Conservation (phyloP, 1,140 invertebrate genomes). For the Xylocopa sonorina region DNA sequence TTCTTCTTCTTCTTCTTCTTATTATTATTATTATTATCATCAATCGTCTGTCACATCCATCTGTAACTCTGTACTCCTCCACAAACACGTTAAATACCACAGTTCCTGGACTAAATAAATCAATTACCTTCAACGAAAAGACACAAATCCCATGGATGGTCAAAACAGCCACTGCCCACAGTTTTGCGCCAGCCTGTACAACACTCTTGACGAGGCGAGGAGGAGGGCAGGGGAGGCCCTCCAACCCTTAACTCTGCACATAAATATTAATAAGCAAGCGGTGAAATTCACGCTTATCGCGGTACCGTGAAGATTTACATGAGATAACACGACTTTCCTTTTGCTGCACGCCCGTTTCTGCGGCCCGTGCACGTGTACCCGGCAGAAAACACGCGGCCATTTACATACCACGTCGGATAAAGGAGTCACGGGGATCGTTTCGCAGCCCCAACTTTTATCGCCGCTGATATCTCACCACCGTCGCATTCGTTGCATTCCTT, state of each 20-base stretch:
- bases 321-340: constrained; percentile 77
- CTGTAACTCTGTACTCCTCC: too few relatives aligned
- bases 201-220: too few relatives aligned
- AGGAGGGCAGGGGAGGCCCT: constrained; percentile 44
- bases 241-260: constrained; percentile 71
- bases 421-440: constrained; percentile 68
- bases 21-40: too few relatives aligned
- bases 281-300: constrained; percentile 79
- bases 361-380: constrained; percentile 44
- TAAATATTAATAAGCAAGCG: constrained; percentile 79
- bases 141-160: too few relatives aligned
- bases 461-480: constrained; percentile 59
- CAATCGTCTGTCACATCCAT: too few relatives aligned
- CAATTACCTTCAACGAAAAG: too few relatives aligned
- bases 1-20: too few relatives aligned
- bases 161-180: too few relatives aligned
- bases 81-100: too few relatives aligned
- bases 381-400: constrained; percentile 67
- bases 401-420: constrained; percentile 69
- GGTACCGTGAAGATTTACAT: constrained; percentile 78
- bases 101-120: too few relatives aligned
- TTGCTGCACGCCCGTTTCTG: constrained; percentile 54
- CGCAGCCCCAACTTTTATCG: constrained; percentile 68
- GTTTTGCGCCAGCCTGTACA: constrained; percentile 71
- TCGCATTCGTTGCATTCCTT: constrained; percentile 62